Percentiles rank a stretch among this genome's conserved stretches.
Conservation (phyloP, 2,888 invertebrate species). For the Sminthurides aquaticus region DNA sequence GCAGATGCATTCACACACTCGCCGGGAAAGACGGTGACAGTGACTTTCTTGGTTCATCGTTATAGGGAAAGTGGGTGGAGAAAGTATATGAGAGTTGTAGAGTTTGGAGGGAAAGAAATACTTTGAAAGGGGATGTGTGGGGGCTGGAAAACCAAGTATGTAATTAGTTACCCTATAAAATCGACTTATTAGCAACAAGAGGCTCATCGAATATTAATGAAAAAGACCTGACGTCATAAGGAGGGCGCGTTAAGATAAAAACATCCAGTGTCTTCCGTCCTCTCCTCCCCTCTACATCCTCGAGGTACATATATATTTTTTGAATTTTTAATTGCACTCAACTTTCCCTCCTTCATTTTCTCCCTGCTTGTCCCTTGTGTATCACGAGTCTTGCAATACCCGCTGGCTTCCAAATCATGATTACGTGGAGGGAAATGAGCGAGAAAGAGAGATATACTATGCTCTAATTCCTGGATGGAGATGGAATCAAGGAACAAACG, state of each 20-base stretch:
- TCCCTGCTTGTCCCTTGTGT: conserved; percentile 34
- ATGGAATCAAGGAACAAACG: no score
- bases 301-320: conserved; percentile 31
- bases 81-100: no score
- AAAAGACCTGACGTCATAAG: conserved; percentile 41
- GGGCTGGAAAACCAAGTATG: conserved; percentile 36
- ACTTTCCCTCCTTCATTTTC: conserved; percentile 39
- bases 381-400: conserved; percentile 31
- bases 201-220: conserved; percentile 44
- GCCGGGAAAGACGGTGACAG: no score
- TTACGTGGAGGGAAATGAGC: conserved; percentile 31
- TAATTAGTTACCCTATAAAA: conserved; percentile 36
- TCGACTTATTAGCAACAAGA: conserved; percentile 44
- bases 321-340: conserved; percentile 44
- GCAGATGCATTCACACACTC: no score
- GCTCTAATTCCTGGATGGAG: no score
- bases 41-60: no score
- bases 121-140: no score
- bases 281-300: conserved; percentile 2
- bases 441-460: no score
- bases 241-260: conserved; percentile 34
- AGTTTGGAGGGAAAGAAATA: no score
- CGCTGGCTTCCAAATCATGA: conserved; percentile 39
- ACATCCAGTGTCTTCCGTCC: conserved; percentile 21
- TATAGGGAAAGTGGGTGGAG: no score